Conservation (phyloP, 2,888 invertebrate species). For the Yponomeuta evonymella region DNA sequence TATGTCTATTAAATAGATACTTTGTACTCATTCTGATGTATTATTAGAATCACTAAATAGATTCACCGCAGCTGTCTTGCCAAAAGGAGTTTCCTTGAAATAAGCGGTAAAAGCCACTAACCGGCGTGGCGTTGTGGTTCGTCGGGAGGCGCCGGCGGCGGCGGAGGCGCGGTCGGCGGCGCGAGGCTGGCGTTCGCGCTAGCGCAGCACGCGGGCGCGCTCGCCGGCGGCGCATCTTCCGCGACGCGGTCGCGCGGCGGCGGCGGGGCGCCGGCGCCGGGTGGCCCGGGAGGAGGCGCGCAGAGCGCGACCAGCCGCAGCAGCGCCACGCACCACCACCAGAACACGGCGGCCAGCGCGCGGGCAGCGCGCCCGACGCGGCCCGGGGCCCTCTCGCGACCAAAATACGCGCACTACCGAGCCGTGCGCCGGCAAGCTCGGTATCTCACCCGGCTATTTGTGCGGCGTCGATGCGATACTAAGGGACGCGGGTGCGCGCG, state of each 20-base stretch:
- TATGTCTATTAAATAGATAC: background rate
- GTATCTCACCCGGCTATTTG: constrained; percentile 51
- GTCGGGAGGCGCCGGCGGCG: constrained; percentile 21
- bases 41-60: background rate
- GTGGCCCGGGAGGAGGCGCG: constrained; percentile 68
- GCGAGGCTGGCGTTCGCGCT: constrained; percentile 34
- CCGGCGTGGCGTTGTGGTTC: constrained; percentile 38
- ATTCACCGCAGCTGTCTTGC: background rate
- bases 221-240: constrained; percentile 63
- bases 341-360: constrained; percentile 74
- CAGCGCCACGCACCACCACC: constrained; percentile 75
- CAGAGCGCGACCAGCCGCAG: constrained; percentile 72
- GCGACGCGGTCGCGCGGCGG: constrained; percentile 58
- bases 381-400: constrained; percentile 69
- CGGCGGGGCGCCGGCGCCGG: constrained; percentile 51
- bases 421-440: constrained; percentile 30
- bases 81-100: background rate
- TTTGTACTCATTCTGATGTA: background rate
- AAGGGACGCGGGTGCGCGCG: constrained; percentile 72
- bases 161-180: constrained; percentile 40
- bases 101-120: constrained; percentile 41
- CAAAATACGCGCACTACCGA: constrained; percentile 69
- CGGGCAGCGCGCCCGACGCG: constrained; percentile 69
- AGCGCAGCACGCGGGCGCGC: constrained; percentile 55
- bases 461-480: constrained; percentile 53